Evolutionary conservation across 2,113 vertebrate species (phyloP).

Genomic region (Oreocharis arfaki): DNA sequence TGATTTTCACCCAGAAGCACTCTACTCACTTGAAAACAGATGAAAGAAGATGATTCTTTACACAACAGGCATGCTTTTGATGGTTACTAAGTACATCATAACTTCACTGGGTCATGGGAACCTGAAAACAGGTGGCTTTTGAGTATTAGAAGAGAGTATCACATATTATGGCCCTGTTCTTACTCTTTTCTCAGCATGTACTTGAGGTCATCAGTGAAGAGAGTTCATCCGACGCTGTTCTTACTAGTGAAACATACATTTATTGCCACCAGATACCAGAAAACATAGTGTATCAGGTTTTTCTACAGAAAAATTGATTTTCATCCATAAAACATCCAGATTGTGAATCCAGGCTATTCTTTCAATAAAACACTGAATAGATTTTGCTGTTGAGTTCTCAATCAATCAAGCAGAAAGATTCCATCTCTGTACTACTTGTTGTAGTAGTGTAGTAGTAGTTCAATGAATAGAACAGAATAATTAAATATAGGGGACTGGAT

Average conservation of each 20-base stretch:
- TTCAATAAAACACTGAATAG: not conserved
- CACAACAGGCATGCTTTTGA: not conserved
- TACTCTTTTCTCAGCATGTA: not conserved
- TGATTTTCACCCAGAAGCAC: not conserved
- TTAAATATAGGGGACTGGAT: not conserved
- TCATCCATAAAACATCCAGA: not conserved
- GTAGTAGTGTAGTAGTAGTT: not conserved
- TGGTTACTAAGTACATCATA: not conserved
- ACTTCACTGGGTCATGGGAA: not conserved
- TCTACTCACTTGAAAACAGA: not conserved
- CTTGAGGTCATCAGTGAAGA: not conserved
- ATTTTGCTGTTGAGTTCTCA: not conserved
- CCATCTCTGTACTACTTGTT: not conserved
- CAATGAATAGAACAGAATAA: not conserved
- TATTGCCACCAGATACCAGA: not conserved
- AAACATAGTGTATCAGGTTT: not conserved
- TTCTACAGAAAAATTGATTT: not conserved
- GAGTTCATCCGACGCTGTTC: fast-evolving
- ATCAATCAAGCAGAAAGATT: not conserved
- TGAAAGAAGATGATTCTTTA: not conserved
- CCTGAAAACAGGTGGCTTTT: not conserved
- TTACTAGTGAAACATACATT: not conserved
- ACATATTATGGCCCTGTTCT: not conserved
- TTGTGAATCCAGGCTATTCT: not conserved
- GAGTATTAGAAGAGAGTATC: not conserved